Evolutionary conservation across 2,797 vertebrate genomes (phyloP).

Genomic region (Nothura maculosa): DNA sequence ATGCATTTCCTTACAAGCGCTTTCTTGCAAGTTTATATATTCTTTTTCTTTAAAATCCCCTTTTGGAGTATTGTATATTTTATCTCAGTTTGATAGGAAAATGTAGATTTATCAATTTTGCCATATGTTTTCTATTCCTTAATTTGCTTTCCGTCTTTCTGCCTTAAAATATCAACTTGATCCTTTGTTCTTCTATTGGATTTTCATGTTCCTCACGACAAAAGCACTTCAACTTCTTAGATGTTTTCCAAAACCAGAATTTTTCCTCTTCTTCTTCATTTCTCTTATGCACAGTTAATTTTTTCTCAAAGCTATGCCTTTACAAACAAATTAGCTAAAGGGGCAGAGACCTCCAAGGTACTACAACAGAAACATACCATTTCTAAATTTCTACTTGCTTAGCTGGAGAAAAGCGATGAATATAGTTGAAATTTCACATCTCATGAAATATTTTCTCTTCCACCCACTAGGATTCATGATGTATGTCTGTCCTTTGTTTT

Average conservation of each 20-base stretch:
- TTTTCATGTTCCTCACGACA: background rate
- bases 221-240: background rate
- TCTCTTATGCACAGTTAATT: background rate
- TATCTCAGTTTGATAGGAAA: background rate
- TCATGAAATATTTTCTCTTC: background rate
- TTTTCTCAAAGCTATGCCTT: background rate
- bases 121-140: background rate
- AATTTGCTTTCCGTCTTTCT: background rate
- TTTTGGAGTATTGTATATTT: background rate
- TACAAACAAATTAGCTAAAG: background rate
- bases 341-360: background rate
- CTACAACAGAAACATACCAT: background rate
- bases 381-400: background rate
- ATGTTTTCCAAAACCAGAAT: background rate
- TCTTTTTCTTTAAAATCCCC: background rate
- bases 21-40: background rate
- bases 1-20: background rate
- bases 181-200: background rate
- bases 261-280: background rate
- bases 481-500: background rate
- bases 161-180: background rate
- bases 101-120: accelerated
- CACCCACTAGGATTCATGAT: accelerated
- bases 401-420: background rate
- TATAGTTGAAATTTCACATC: background rate